These are phyloP conservation scores for Ips typographus DNA, from an alignment of 1,140 invertebrate genomes.

Conservation along the genomic window DNA sequence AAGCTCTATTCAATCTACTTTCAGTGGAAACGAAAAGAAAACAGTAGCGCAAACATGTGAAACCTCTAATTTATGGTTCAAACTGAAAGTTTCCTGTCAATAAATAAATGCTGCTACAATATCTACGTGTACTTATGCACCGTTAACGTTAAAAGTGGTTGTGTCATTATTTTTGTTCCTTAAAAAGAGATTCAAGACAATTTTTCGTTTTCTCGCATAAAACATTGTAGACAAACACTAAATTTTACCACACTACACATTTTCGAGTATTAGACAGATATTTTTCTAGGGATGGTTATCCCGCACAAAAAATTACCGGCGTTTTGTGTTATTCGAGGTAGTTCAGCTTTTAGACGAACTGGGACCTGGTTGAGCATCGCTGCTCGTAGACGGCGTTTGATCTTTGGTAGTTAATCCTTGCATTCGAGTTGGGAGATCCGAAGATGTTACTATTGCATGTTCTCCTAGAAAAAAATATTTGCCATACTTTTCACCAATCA, in stretches of 20 bases:
- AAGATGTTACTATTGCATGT: slow-evolving; percentile 61
- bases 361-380: slow-evolving; percentile 25
- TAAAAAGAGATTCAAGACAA: too few species aligned
- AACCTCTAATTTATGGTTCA: too few species aligned
- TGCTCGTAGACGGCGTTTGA: not conserved
- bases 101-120: too few species aligned
- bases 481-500: not conserved
- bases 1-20: too few species aligned
- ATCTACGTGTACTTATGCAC: too few species aligned
- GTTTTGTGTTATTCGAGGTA: not conserved
- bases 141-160: too few species aligned
- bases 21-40: too few species aligned
- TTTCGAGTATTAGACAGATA: not conserved
- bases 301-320: not conserved
- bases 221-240: too few species aligned
- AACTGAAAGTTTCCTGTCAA: too few species aligned
- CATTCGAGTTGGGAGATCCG: slow-evolving; percentile 64
- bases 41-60: too few species aligned
- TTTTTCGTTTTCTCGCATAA: too few species aligned
- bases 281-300: not conserved
- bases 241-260: not conserved
- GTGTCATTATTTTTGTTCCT: too few species aligned
- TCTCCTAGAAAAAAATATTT: slow-evolving; percentile 48
- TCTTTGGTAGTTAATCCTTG: slow-evolving; percentile 63
- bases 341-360: slow-evolving; percentile 31